Evolutionary conservation across 1,140 invertebrate species (phyloP).

Genomic region (Drosophila varians): DNA sequence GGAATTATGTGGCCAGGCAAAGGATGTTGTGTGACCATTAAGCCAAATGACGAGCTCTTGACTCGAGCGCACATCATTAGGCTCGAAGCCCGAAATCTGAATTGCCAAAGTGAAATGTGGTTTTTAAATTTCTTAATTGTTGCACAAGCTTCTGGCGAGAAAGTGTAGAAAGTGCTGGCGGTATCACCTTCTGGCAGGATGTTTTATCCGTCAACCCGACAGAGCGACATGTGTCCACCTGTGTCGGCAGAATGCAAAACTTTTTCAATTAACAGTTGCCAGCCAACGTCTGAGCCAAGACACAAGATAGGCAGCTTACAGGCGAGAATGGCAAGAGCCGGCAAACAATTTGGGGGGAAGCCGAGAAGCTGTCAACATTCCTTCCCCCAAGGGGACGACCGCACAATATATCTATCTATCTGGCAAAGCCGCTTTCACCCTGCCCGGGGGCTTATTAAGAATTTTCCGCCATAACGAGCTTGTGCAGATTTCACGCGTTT

Average conservation of each 20-base stretch:
- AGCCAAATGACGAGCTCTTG: conserved; percentile 44
- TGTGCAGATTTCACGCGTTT: conserved; percentile 61
- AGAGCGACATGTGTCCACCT: conserved; percentile 47
- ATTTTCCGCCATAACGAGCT: conserved; percentile 57
- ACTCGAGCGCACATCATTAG: conserved; percentile 62
- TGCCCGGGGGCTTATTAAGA: conserved; percentile 56
- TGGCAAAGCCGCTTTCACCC: conserved; percentile 41
- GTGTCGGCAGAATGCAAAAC: conserved; percentile 60
- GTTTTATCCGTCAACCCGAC: conserved; percentile 49
- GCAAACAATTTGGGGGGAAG: conserved; percentile 7
- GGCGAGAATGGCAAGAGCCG: conserved; percentile 12
- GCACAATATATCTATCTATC: conserved; percentile 14
- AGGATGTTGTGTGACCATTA: conserved; percentile 54
- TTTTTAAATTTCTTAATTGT: conserved; percentile 64
- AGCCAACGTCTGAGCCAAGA: conserved; percentile 42
- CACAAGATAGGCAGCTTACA: conserved; percentile 26
- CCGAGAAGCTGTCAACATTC: conserved; percentile 54
- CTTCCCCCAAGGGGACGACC: conserved; percentile 20
- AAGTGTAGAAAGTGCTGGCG: background rate
- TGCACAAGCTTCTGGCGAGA: conserved; percentile 27
- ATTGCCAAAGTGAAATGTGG: conserved; percentile 1
- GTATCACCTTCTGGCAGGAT: conserved; percentile 1
- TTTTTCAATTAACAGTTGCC: conserved; percentile 82
- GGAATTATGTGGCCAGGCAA: conserved; percentile 17
- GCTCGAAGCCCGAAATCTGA: conserved; percentile 9